A percentile compares a stretch with the other conserved stretches of the same genome.
phyloP scores from a whole-genome alignment of 1,140 invertebrate species.

The Meloidogyne floridensis region DNA sequence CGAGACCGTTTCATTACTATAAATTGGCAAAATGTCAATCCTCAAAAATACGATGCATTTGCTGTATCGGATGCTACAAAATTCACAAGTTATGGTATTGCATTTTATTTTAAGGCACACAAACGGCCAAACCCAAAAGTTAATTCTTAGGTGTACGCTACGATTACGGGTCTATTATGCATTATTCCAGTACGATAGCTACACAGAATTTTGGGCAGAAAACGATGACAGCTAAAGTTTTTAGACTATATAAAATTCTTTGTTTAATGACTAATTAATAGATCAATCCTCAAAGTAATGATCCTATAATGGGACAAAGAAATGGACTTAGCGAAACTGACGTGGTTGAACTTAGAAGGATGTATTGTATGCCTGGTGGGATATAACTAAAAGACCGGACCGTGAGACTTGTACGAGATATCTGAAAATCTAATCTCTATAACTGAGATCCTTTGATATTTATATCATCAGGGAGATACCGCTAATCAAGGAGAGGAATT shows the following conservation, averaged over 20 bases:
- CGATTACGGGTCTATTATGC: conserved; percentile 58
- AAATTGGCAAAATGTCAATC: conserved; percentile 70
- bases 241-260: neutral
- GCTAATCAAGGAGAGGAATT: no score
- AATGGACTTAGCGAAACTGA: conserved; percentile 43
- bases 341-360: conserved; percentile 55
- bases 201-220: conserved; percentile 38
- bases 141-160: conserved; percentile 52
- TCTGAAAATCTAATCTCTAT: no score
- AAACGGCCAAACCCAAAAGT: neutral
- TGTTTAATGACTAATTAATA: neutral
- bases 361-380: conserved; percentile 55
- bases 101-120: neutral
- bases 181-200: conserved; percentile 48
- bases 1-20: conserved; percentile 69
- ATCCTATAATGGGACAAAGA: conserved; percentile 55
- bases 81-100: conserved; percentile 49
- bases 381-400: no score
- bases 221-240: conserved; percentile 54
- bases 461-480: no score
- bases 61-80: conserved; percentile 55
- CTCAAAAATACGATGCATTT: conserved; percentile 63
- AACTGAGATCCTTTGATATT: no score
- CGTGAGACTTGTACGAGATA: no score
- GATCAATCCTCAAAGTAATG: conserved; percentile 45